Evolutionary conservation across 1,140 invertebrate genomes (phyloP).

Genomic region (Drosophila nasuta): DNA sequence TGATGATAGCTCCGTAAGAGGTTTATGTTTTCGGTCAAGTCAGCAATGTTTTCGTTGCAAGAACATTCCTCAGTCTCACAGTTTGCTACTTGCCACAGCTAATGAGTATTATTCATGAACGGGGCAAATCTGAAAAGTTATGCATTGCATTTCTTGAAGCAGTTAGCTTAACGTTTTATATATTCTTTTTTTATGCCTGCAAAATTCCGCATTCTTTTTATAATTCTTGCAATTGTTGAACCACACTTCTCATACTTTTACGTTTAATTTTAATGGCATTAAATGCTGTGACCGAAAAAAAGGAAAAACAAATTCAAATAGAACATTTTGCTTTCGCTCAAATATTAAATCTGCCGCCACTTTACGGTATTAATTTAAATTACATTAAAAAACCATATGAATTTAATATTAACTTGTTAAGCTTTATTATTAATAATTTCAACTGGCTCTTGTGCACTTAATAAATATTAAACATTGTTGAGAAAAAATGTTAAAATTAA

Average conservation of each 20-base stretch:
- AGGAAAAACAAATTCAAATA: too few relatives aligned
- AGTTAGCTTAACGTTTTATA: not conserved
- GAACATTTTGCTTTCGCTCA: too few relatives aligned
- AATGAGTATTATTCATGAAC: conserved; percentile 44
- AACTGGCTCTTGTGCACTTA: not conserved
- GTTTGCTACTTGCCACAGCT: conserved; percentile 9
- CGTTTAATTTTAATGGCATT: too few relatives aligned
- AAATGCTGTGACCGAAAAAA: too few relatives aligned
- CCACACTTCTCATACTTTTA: too few relatives aligned
- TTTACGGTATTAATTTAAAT: too few relatives aligned
- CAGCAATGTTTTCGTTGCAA: conserved; percentile 27
- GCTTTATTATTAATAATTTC: not conserved
- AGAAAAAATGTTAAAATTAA: not conserved
- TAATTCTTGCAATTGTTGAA: not conserved
- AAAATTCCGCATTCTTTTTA: not conserved
- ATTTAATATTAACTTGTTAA: too few relatives aligned
- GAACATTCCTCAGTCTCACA: not conserved
- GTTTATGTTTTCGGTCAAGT: conserved; percentile 30
- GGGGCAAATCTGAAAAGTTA: conserved; percentile 26
- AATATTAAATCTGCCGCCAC: too few relatives aligned
- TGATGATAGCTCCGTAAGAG: conserved; percentile 23
- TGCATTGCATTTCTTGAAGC: not conserved
- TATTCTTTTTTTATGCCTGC: not conserved
- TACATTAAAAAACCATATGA: too few relatives aligned
- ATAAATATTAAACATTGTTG: not conserved